A percentile compares a stretch with the other conserved stretches of the same genome.
These are phyloP conservation scores for Monopis laevigella DNA, from an alignment of 2,888 invertebrate species.

Conservation along the genomic window DNA sequence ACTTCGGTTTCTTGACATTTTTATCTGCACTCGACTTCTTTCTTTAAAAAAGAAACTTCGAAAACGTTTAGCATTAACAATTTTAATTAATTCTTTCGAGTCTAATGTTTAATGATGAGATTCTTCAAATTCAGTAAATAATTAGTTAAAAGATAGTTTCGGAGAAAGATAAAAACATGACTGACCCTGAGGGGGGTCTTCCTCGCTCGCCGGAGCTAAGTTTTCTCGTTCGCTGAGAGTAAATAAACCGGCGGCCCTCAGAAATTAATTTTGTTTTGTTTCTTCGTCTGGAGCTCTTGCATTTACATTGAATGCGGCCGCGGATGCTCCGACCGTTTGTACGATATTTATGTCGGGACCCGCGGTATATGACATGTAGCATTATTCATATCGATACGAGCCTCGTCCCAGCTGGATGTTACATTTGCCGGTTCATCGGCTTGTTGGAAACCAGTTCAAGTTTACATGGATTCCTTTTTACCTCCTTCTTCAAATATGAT, in stretches of 20 bases:
- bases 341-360: conserved; percentile 62
- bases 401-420: conserved; percentile 49
- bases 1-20: too few relatives aligned
- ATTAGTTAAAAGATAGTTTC: conserved; percentile 6
- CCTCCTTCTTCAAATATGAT: conserved; percentile 3
- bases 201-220: conserved; percentile 21
- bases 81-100: too few relatives aligned
- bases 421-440: conserved; percentile 45
- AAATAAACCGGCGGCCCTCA: conserved; percentile 57
- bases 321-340: conserved; percentile 52
- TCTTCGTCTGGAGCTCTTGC: conserved; percentile 56
- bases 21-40: too few relatives aligned
- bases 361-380: conserved; percentile 56
- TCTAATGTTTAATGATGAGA: too few relatives aligned
- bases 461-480: neutral
- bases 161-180: conserved; percentile 28
- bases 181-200: conserved; percentile 55
- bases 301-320: conserved; percentile 63
- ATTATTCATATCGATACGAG: conserved; percentile 60
- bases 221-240: conserved; percentile 40
- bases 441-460: neutral
- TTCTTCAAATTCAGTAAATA: too few relatives aligned
- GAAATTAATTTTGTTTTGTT: conserved; percentile 67
- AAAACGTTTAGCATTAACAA: too few relatives aligned
- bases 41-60: too few relatives aligned